Evolutionary conservation across 2,888 invertebrate species (phyloP).

Genomic region (Phyllotreta striolata): DNA sequence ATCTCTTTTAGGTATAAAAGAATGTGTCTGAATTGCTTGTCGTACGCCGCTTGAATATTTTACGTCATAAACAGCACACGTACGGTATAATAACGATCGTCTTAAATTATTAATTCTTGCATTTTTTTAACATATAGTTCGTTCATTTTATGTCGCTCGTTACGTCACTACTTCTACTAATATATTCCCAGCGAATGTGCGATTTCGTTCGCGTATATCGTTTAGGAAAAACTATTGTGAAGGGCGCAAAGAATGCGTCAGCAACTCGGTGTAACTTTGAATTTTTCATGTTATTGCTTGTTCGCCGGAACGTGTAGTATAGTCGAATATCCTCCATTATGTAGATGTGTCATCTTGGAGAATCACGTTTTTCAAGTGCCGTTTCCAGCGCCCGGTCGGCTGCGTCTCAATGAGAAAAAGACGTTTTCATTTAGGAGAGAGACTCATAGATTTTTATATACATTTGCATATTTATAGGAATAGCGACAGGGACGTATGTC

Average conservation of each 20-base stretch:
- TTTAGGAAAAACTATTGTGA: neutral
- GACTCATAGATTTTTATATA: conserved; percentile 35
- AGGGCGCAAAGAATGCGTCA: conserved; percentile 11
- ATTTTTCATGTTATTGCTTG: conserved; percentile 19
- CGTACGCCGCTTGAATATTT: conserved; percentile 18
- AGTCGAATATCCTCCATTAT: conserved; percentile 30
- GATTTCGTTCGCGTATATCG: too few relatives aligned
- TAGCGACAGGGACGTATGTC: conserved; percentile 40
- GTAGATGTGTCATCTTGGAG: conserved; percentile 33
- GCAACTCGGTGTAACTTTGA: conserved; percentile 16
- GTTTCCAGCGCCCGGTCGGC: conserved; percentile 16
- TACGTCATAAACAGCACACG: conserved; percentile 2
- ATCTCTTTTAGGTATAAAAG: conserved; percentile 21
- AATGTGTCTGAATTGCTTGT: conserved; percentile 15
- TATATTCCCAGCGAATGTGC: too few relatives aligned
- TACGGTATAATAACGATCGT: too few relatives aligned
- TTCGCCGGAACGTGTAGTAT: conserved; percentile 16
- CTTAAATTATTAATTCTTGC: too few relatives aligned
- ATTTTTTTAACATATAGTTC: too few relatives aligned
- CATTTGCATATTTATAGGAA: conserved; percentile 47
- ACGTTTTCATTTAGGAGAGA: conserved; percentile 29
- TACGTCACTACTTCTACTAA: too few relatives aligned
- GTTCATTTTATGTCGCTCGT: too few relatives aligned
- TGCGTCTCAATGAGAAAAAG: conserved; percentile 23
- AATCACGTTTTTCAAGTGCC: conserved; percentile 26